Evolutionary conservation across 2,113 vertebrate species (phyloP).

Genomic region (Bujurquina vittata): DNA sequence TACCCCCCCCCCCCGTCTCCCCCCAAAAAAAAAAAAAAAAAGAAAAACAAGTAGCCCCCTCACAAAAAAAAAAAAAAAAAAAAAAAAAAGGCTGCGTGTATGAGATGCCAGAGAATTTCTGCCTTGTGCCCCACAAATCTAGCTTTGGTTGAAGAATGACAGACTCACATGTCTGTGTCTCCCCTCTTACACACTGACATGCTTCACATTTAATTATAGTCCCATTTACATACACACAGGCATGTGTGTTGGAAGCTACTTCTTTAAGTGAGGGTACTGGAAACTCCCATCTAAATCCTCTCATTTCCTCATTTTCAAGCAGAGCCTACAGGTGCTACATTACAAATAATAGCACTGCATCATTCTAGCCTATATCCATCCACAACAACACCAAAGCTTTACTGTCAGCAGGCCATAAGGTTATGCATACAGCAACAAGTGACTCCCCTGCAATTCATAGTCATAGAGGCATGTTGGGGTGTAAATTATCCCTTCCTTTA

Average conservation of each 20-base stretch:
- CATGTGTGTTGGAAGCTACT: not conserved
- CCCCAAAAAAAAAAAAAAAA: no score
- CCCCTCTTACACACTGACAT: not conserved
- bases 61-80: not conserved
- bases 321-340: not conserved
- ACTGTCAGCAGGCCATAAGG: not conserved
- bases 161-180: not conserved
- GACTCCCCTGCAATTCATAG: not conserved
- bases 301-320: not conserved
- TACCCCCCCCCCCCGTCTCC: no score
- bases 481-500: not conserved
- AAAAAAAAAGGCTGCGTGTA: not conserved
- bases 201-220: constrained; percentile 2
- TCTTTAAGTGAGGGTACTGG: not conserved
- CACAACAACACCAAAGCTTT: not conserved
- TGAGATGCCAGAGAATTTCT: not conserved
- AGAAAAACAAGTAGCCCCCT: no score
- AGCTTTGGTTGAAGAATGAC: constrained; percentile 15
- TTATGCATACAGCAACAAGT: constrained; percentile 8
- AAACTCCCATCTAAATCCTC: not conserved
- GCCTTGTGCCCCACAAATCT: not conserved
- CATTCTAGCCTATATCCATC: not conserved
- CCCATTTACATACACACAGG: not conserved
- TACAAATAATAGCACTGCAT: not conserved
- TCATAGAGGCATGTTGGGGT: not conserved